Evolutionary conservation across 2,797 vertebrate species (phyloP).

Genomic region (Sebastolobus alascanus): DNA sequence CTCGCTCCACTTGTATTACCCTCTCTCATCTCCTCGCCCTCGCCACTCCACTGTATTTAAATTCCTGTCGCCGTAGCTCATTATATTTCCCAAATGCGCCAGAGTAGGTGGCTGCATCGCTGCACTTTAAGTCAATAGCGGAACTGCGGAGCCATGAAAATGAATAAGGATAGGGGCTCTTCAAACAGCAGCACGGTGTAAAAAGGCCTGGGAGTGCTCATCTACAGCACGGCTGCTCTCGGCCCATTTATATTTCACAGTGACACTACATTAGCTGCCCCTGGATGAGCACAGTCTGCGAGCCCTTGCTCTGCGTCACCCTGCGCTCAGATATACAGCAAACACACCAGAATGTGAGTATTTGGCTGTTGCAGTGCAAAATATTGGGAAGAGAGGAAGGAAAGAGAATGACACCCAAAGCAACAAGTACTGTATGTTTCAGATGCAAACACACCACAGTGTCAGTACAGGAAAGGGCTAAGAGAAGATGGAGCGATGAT

Average conservation of each 20-base stretch:
- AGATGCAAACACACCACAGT: background rate
- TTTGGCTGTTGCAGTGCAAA: conserved; percentile 12
- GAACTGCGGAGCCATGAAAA: conserved; percentile 71
- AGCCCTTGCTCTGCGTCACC: conserved; percentile 32
- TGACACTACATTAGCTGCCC: conserved; percentile 76
- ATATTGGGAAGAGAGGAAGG: background rate
- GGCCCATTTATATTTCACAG: conserved; percentile 78
- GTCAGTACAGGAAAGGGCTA: background rate
- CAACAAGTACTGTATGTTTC: conserved; percentile 25
- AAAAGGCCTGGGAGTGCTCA: conserved; percentile 74
- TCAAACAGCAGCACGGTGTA: conserved; percentile 61
- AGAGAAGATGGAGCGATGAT: background rate
- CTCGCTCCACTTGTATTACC: conserved; percentile 51
- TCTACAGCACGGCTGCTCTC: conserved; percentile 68
- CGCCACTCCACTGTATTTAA: conserved; percentile 70
- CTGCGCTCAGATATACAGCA: conserved; percentile 32
- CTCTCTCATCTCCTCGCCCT: conserved; percentile 68
- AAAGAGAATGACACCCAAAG: conserved; percentile 16
- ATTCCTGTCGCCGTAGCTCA: conserved; percentile 68
- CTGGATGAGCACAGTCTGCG: conserved; percentile 65
- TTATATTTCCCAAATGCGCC: conserved; percentile 73
- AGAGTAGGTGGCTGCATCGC: conserved; percentile 71
- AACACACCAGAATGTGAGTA: conserved; percentile 21
- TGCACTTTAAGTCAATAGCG: conserved; percentile 77
- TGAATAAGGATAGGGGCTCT: conserved; percentile 72